Evolutionary conservation across 1,140 invertebrate species (phyloP), one percentile per base, ranked within the genome.

Genomic region (Ips typographus): DNA sequence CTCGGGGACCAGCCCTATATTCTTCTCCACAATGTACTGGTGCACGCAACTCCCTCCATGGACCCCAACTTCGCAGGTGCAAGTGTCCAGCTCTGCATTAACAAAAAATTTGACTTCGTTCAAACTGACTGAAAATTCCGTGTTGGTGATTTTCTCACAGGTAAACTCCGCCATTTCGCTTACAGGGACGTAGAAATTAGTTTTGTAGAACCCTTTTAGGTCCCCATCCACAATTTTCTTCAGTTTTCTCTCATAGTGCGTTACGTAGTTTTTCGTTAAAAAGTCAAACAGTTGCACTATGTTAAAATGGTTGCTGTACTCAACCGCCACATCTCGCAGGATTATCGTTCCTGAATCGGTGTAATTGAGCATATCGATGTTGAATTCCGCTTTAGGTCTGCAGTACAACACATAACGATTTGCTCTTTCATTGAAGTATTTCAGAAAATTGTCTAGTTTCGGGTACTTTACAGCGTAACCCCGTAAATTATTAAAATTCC

Each of bases 1-100:
- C 58, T 66, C 64, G n/a, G 64, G 64, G 8, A 66, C 22, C 7
- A 49, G 22, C 8, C 56, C 64, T n/a, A 66, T 36, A 5, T 57
- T 47, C n/a, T 66, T 66, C 38, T 66, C 64, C 4, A 58, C 64
- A 8, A 66, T 58, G 51, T 66, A 66, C 36, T 66, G 64, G 51
- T 66, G 64, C 3, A 66, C 55, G 38, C 64, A 66, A 40, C 53
- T 58, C 1, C 64, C 56, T 3, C 64, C 64, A 40, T 58, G 56
- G 36, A 58, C 42, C 7, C 53, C 56, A 4, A 66, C 64, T 47
- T 66, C 49, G 40, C 64, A 66, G n/a, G 64, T 66, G 41, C 64
- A 66, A n/a, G 64, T 66, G 40, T 66, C 56, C 40, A 66, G 55
- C 55, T 66, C 64, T 40, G 55, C 56, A 37, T 57, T 66, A 49